A percentile compares a stretch with the other conserved stretches of the same genome.
Conservation (phyloP, 2,113 vertebrate genomes). For the Oreotrochilus melanogaster region DNA sequence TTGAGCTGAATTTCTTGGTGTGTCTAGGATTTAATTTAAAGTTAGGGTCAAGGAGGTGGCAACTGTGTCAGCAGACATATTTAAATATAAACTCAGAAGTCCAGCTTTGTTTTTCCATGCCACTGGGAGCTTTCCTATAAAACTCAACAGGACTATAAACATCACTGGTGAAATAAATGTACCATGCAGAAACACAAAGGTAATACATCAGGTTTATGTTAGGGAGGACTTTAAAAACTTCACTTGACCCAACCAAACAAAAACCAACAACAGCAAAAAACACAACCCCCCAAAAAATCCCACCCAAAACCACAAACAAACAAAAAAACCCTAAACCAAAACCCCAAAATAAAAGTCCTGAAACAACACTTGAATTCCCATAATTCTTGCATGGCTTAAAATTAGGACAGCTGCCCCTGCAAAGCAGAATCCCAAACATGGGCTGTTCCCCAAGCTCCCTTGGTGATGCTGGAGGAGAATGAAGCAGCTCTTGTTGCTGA, state of each 20-base stretch:
- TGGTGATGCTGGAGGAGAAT: neutral
- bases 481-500: neutral
- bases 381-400: neutral
- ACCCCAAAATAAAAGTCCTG: neutral
- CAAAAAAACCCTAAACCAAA: no score
- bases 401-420: neutral
- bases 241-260: neutral
- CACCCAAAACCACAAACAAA: no score
- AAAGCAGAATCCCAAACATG: neutral
- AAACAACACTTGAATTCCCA: neutral
- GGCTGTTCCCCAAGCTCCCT: neutral
- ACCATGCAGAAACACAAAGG: neutral
- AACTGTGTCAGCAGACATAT: neutral
- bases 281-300: no score
- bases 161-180: neutral
- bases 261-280: no score
- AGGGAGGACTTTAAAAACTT: neutral
- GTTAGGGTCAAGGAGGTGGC: neutral
- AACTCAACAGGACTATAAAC: neutral
- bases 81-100: neutral
- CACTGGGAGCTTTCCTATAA: neutral
- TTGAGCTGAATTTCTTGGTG: neutral
- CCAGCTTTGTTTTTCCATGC: neutral
- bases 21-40: neutral
- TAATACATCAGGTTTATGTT: neutral